Evolutionary conservation across 2,797 vertebrate genomes (phyloP), one percentile per base, ranked within the genome.

Genomic region (Danio choprae): DNA sequence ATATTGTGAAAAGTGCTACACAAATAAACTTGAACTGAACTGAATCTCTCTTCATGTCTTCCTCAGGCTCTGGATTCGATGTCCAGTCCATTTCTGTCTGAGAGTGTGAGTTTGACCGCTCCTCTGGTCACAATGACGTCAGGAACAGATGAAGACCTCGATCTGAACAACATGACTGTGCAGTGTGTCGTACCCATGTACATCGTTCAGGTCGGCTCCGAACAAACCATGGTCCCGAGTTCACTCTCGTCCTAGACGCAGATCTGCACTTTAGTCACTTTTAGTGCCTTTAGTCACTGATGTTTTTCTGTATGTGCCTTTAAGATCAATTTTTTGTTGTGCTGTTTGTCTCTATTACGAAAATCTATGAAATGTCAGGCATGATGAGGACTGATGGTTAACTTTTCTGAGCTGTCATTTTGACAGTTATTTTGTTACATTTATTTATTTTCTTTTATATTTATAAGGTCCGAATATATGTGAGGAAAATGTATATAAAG

Each of bases 161-260:
- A 93, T 18, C 80, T 91, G 81, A 88, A 82, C 67, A 86, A 87
- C 75, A 63, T 94, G 83, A 67, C 91, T 38, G 67, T 93, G 48
- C 93, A 93, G 29, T 95, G 93, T 76, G 84, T 90, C 12, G 87
- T 94, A 84, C 93, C 94, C 5, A 70, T 91, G 8, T 94, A 93
- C 82, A 90, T 95, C 86, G 92, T 94, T 69, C 93, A 95, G 85
- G 87, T 94, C 12, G 87, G 87, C 9, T 89, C 92, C 3, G 92
- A 93, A 75, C 90, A 91, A 74, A 72, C 87, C 12, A 51, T 84
- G 87, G 91, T 93, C 91, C 89, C 56, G 4, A 67, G 55, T 10
- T 40, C 38, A 3, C 48, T 43, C 8, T 7, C 70, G 0, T 79
- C 67, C 10, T 70, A 50, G 6, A 18, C 1, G 4, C 18, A 5